phyloP scores from a whole-genome alignment of 2,113 vertebrate genomes.

The Poeciliopsis turrubarensis region DNA sequence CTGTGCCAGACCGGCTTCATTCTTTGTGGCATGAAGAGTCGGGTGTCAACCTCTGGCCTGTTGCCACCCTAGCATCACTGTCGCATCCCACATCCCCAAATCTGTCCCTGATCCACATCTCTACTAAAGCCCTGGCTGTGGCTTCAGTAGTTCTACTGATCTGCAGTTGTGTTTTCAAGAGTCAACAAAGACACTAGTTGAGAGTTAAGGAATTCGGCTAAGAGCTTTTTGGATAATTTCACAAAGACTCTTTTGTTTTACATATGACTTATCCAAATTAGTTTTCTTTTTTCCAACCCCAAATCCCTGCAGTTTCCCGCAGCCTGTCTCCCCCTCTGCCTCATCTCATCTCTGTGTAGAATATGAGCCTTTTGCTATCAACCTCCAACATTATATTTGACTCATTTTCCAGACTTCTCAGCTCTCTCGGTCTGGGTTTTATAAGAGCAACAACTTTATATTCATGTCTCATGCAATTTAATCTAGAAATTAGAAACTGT shows the following conservation, averaged over 20 bases:
- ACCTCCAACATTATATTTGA: constrained; percentile 42
- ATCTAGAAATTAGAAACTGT: constrained; percentile 67
- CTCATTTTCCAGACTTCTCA: constrained; percentile 58
- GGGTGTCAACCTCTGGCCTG: constrained; percentile 40
- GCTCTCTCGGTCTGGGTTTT: constrained; percentile 52
- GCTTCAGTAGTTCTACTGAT: constrained; percentile 32
- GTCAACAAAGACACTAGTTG: constrained; percentile 36
- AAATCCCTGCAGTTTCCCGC: constrained; percentile 16
- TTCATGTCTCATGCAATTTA: constrained; percentile 65
- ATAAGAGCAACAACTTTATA: constrained; percentile 61
- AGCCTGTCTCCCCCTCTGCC: constrained; percentile 8
- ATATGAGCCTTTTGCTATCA: constrained; percentile 53
- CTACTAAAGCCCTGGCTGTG: constrained; percentile 23
- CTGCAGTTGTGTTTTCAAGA: constrained; percentile 40
- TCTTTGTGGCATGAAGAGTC: constrained; percentile 41
- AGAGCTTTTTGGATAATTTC: constrained; percentile 47
- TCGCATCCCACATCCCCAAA: constrained; percentile 34
- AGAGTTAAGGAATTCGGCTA: constrained; percentile 33
- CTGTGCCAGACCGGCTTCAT: constrained; percentile 49
- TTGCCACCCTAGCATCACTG: constrained; percentile 35
- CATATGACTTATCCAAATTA: constrained; percentile 26
- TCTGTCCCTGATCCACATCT: constrained; percentile 27
- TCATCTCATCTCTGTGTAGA: constrained; percentile 30
- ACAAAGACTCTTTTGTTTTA: constrained; percentile 49
- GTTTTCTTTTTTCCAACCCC: constrained; percentile 36